Base-by-base conservation (phyloP, 2,113 vertebrate species). In the Phylloscopus trochiloides region DNA sequence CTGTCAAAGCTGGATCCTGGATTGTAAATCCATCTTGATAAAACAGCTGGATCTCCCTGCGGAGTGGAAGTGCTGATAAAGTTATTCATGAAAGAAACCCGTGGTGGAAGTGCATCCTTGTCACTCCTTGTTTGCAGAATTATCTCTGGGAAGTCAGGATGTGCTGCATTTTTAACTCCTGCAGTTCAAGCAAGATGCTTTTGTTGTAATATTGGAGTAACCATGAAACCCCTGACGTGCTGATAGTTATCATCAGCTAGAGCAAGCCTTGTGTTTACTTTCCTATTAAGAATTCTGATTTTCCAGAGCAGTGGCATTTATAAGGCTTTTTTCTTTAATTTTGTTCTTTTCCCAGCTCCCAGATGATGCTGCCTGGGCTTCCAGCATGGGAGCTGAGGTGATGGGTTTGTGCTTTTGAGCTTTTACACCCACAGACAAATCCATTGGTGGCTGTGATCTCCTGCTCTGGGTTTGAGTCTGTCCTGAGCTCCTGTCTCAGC, bases 111-210 rank as follows among this genome's bases (percentile, higher is more conserved):
- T 24, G 42, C n/a, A 26, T 86, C 72, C 72, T 63, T 2, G 6
- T 91, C 73, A 5, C 57, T 86, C 48, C 59, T 47, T 71, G 75
- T 77, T 90, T 65, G 63, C 79, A 76, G 32, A 29, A n/a, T 51
- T 92, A 38, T 76, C 74, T 91, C 61, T 54, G 38, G 86, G 40
- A 82, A 86, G 62, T 51, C 1, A 1, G 34, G 58, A 19, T 86
- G 71, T 22, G 92, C 75, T 9, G 43, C n/a, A 6, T 90, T 79
- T 95, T 76, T 93, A 93, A 92, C 90, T 93, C 42, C 67, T 79
- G 81, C 71, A 62, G 38, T 63, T 91, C 45, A 34, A 32, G 54
- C 18, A 62, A 62, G 62, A 66, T 54, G 74, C 43, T 86, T 70
- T 66, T 93, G 43, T 66, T 66, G 16, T 63, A 42, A 17, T 54